Base-by-base conservation (phyloP, 2,113 vertebrate species). In the Callocephalon fimbriatum region DNA sequence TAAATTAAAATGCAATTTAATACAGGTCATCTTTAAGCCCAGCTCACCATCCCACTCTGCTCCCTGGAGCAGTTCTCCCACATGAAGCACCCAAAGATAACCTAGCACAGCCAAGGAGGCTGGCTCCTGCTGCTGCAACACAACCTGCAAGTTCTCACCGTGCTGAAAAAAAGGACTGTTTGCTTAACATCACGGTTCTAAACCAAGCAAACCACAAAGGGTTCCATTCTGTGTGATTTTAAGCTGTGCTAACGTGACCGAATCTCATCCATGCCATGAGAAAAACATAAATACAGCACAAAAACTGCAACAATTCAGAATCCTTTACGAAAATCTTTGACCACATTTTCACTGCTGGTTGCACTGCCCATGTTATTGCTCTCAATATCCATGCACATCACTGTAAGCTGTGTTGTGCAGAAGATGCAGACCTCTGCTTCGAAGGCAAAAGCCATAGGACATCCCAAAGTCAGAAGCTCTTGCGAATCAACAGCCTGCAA, bases 351-450 rank as follows among this genome's bases (percentile, higher is more conserved):
- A 17, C 45, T 3, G 62, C 11, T 17, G 21, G 51, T 4, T 22
- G 31, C 35, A 13, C 74, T 50, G 56, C 53, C 47, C 38, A 7
- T 4, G 1, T 18, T 51, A 56, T 13, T n/a, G 82, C 70, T 59
- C 62, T 48, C n/a, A 12, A 1, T 0, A 1, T 2, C n/a, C 6
- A 18, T 1, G 47, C 59, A 10, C 72, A 32, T 2, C 12, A 1
- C 44, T 6, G 27, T 0, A 0, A 63, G 73, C 56, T 62, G 56
- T 8, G 17, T 7, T 14, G 32, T 0, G 2, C 35, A 47, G 62
- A 40, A 73, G 66, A 19, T 2, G 22, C 71, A 37, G 68, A 38
- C 75, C 79, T 74, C 76, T 21, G 79, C 22, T 65, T 1, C 27
- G 25, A 21, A 56, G 63, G 63, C 2, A 0, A 76, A 44, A 67